phyloP scores from a whole-genome alignment of 2,113 vertebrate genomes.

The Forbesichthys agassizii region DNA sequence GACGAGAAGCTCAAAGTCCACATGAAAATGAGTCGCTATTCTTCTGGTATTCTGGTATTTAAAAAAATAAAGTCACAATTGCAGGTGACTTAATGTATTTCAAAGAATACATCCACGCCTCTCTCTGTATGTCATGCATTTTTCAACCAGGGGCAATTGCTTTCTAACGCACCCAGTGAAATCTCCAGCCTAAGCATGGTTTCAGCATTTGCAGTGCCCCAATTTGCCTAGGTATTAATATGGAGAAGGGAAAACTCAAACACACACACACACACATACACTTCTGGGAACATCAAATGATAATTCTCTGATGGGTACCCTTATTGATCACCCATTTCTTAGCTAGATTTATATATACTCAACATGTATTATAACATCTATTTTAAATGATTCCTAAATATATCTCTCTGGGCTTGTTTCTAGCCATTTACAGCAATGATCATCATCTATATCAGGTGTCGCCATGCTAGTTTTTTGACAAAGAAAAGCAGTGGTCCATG shows the following conservation, averaged over 20 bases:
- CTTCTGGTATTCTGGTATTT: constrained; percentile 15
- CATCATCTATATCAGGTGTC: too few species aligned
- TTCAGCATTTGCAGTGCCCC: constrained; percentile 49
- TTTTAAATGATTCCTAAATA: constrained; percentile 38
- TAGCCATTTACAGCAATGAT: background rate
- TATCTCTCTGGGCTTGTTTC: constrained; percentile 10
- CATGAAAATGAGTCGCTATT: constrained; percentile 32
- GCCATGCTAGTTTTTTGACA: too few species aligned
- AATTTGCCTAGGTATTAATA: constrained; percentile 58
- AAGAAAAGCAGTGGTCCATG: too few species aligned
- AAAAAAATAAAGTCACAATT: constrained; percentile 42
- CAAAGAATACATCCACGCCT: constrained; percentile 24
- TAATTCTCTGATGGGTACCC: constrained; percentile 17
- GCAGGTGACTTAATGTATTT: constrained; percentile 34
- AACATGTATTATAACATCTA: constrained; percentile 38
- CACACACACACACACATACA: constrained; percentile 5
- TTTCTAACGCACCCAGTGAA: constrained; percentile 40
- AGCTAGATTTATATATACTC: constrained; percentile 31
- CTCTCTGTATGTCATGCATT: constrained; percentile 35
- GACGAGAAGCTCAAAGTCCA: constrained; percentile 16
- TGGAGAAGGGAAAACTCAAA: constrained; percentile 48
- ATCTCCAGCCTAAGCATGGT: constrained; percentile 52
- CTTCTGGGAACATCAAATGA: constrained; percentile 29
- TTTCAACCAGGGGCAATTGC: constrained; percentile 44
- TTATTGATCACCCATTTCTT: constrained; percentile 45